Base-by-base conservation (phyloP, 2,888 invertebrate species). In the Drosophila meridionalis region DNA sequence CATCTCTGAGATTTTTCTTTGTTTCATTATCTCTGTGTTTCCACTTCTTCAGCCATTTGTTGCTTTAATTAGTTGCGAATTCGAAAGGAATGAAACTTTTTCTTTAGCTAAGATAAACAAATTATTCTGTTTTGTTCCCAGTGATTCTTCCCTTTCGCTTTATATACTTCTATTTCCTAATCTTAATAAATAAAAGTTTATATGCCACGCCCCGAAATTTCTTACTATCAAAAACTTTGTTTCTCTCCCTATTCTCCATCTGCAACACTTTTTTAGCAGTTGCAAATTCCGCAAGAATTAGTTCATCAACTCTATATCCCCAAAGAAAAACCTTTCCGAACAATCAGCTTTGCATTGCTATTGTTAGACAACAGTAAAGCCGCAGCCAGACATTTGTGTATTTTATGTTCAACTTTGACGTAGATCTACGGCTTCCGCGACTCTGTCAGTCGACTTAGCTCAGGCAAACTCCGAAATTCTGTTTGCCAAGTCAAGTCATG, bases 341-440 rank as follows among this genome's bases (percentile, higher is more conserved):
- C 12, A 48, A 9, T 26, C 34, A 26, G 30, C 32, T 20, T 6
- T 30, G 34, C 11, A 28, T 12, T 52, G 20, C 9, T 36, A 8
- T 42, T 14, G 28, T 30, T 9, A 8, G 32, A 50, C 50, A 36
- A 20, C 47, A 56, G 26, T 12, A 43, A 28, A 20, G 30, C 20
- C 42, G 40, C 38, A 38, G 26, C 53, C 50, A 40, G 58, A 59
- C 40, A 20, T 11, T 38, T 77, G 80, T 79, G 56, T 75, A 47
- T 47, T 28, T 79, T 56, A 70, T 52, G 70, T 63, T 62, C 8
- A 62, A 53, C 59, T 65, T 59, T 66, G 75, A 69, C 42, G 69
- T 43, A 63, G 52, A 65, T 59, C 40, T 50, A 34, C 14, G 55
- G 26, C 50, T 40, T 48, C 57, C 47, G 66, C 43, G 47, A 28